Conservation (phyloP, 2,888 invertebrate species). For the Gari tellinella region DNA sequence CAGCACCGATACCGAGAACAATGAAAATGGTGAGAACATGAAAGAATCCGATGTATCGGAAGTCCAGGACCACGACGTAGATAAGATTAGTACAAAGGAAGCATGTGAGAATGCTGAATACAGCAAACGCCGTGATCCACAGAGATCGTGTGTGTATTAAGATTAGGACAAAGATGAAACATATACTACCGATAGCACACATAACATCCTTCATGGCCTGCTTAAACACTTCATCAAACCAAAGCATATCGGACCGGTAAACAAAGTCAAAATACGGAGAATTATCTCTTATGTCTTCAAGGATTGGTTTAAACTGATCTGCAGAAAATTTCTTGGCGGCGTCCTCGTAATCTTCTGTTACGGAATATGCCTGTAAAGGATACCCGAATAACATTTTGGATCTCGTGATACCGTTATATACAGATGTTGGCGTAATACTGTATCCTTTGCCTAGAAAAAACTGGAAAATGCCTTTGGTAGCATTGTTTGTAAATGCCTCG, state of each 20-base stretch:
- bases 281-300: conserved; percentile 31
- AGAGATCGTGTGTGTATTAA: conserved; percentile 71
- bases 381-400: conserved; percentile 62
- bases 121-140: conserved; percentile 67
- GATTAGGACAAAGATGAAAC: conserved; percentile 69
- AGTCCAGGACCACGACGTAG: conserved; percentile 67
- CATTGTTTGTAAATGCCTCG: conserved; percentile 61
- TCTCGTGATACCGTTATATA: conserved; percentile 57
- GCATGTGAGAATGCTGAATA: conserved; percentile 69
- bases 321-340: conserved; percentile 41
- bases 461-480: conserved; percentile 56
- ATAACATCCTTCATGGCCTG: conserved; percentile 67
- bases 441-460: conserved; percentile 63
- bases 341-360: conserved; percentile 40
- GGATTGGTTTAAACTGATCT: conserved; percentile 39
- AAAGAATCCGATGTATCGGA: conserved; percentile 73
- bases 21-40: conserved; percentile 73
- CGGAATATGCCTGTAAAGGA: conserved; percentile 50
- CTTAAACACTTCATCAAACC: conserved; percentile 53
- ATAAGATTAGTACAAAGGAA: conserved; percentile 72
- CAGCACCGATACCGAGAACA: conserved; percentile 74
- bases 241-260: conserved; percentile 60
- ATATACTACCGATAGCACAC: conserved; percentile 67
- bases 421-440: conserved; percentile 47
- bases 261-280: conserved; percentile 56